phyloP scores from a whole-genome alignment of 2,113 vertebrate genomes.

The Centrocercus urophasianus region DNA sequence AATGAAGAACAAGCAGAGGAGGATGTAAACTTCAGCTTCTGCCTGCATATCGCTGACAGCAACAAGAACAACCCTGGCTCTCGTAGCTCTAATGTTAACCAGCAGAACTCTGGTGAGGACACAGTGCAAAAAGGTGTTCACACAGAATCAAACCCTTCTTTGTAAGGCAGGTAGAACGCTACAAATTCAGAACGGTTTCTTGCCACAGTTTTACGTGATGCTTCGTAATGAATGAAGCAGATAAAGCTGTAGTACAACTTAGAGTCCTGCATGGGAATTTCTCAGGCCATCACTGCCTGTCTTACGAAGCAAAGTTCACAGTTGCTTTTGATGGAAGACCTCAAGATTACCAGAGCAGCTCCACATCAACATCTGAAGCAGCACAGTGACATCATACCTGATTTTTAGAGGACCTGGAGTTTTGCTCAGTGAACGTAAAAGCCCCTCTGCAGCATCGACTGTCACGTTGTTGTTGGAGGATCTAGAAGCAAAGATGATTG shows the following conservation, averaged over 20 bases:
- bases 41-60: background rate
- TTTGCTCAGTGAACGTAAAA: constrained; percentile 51
- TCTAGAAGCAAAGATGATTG: constrained; percentile 53
- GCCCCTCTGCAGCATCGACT: background rate
- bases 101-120: background rate
- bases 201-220: background rate
- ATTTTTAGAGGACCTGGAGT: constrained; percentile 41
- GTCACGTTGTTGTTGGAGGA: constrained; percentile 63
- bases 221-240: background rate
- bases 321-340: background rate
- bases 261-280: background rate
- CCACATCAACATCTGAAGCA: background rate
- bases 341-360: background rate
- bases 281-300: background rate
- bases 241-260: background rate
- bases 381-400: constrained; percentile 61
- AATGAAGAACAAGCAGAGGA: background rate
- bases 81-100: background rate
- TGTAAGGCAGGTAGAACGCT: background rate
- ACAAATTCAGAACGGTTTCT: background rate
- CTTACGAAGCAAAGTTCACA: background rate
- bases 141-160: background rate
- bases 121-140: background rate
- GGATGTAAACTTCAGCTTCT: background rate
- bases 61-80: background rate